Evolutionary conservation across 2,113 vertebrate genomes (phyloP), one percentile per base, ranked within the genome.

Genomic region (Hydrochoerus hydrochaeris): DNA sequence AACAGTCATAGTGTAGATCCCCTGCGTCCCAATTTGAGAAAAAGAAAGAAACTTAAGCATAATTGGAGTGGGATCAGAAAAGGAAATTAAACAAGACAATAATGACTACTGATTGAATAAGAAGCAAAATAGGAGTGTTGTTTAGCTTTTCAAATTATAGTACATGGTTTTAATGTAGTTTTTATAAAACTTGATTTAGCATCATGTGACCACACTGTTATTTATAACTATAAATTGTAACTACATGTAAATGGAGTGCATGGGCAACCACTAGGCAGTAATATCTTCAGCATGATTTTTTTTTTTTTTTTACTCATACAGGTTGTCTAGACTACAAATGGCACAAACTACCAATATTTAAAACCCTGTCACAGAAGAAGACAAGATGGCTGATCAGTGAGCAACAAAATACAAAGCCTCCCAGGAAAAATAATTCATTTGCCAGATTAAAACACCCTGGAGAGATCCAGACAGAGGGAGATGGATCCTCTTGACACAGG

Each of bases 121-220:
- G 3, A 35, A 62, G 41, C 19, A 71, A 54, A 88, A 67, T 8
- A 58, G 92, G 77, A 0, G 85, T 24, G 69, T 90, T 60, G 35
- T 82, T 97, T 69, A 85, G 10, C 65, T 71, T 97, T 97, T 94
- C 73, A 93, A 94, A 73, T 97, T 96, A 97, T 28, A 92, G 57
- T 19, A 82, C 3, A 22, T 83, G 93, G 92, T 91, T 96, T 92
- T 97, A 95, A 22, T 35, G 30, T n/a, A 88, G 95, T 95, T 98
- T 97, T 88, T 86, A 96, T 92, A 93, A 96, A 65, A 77, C 67
- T 75, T 92, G 95, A 91, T 86, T 97, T 89, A 93, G 84, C 69
- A 62, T 86, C 57, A 80, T 91, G 82, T 85, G 92, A 92, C 71
- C 67, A 41, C 30, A 30, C 26, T 58, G 28, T 88, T 84, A 83